Conservation (phyloP, 1,140 invertebrate species). For the Pseudomyrmex pallidus region DNA sequence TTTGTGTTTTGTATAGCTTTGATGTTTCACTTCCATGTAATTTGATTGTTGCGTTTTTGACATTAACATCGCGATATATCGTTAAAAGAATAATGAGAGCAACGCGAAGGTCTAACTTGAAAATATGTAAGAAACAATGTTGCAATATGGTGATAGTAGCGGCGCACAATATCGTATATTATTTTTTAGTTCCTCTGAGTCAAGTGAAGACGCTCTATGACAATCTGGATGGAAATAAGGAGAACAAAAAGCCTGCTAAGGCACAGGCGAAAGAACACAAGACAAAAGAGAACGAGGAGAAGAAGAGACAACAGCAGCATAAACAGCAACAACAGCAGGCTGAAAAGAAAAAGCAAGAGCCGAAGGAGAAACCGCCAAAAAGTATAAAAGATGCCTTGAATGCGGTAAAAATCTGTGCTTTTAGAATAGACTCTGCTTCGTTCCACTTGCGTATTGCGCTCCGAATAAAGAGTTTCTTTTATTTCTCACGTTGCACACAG, state of each 20-base stretch:
- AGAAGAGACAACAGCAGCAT: slow-evolving; percentile 78
- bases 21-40: not conserved
- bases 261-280: slow-evolving; percentile 82
- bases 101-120: not conserved
- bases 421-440: slow-evolving; percentile 5
- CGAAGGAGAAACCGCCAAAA: slow-evolving; percentile 87
- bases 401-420: slow-evolving; percentile 81
- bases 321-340: slow-evolving; percentile 73
- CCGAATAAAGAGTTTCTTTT: not conserved
- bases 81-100: not conserved
- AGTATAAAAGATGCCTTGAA: slow-evolving; percentile 88
- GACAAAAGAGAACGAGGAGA: slow-evolving; percentile 84
- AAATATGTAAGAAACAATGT: not conserved
- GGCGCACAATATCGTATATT: not conserved
- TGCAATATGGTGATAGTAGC: slow-evolving; percentile 7
- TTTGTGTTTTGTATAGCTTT: slow-evolving; percentile 33
- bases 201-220: slow-evolving; percentile 85
- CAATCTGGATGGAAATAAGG: slow-evolving; percentile 83
- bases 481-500: slow-evolving; percentile 77
- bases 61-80: not conserved
- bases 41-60: not conserved
- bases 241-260: slow-evolving; percentile 82
- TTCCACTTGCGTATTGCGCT: too few species aligned
- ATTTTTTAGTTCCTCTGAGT: slow-evolving; percentile 81
- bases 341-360: slow-evolving; percentile 80